Evolutionary conservation across 2,797 vertebrate genomes (phyloP).

Genomic region (Mus spretus): DNA sequence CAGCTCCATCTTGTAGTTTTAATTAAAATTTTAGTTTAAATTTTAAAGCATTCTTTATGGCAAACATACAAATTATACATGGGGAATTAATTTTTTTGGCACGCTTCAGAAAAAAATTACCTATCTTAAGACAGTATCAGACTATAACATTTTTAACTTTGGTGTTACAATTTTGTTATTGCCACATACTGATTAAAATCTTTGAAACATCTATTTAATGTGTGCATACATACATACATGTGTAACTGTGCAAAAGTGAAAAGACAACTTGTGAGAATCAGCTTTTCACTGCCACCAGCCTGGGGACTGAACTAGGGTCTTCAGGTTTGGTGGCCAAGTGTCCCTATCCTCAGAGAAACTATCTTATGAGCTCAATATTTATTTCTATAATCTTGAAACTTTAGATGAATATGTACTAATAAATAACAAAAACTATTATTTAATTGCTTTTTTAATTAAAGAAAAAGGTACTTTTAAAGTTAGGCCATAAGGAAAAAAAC

Average conservation of each 20-base stretch:
- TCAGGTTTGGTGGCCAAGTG: not conserved
- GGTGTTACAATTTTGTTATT: conserved; percentile 11
- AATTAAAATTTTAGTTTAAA: conserved; percentile 61
- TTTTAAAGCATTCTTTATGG: conserved; percentile 53
- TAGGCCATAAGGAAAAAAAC: conserved; percentile 12
- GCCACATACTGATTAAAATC: not conserved
- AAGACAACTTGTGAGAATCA: not conserved
- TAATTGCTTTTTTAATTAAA: not conserved
- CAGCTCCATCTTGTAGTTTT: conserved; percentile 22
- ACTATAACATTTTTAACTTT: conserved; percentile 44
- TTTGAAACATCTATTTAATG: not conserved
- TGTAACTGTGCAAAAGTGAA: not conserved
- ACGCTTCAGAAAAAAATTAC: conserved; percentile 60
- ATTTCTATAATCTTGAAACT: conserved; percentile 63
- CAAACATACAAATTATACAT: conserved; percentile 6
- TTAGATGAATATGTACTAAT: conserved; percentile 46
- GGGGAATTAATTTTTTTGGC: not conserved
- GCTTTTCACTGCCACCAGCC: not conserved
- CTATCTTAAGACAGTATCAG: not conserved
- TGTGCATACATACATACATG: not conserved
- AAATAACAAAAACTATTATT: conserved; percentile 30
- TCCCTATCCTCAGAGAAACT: not conserved
- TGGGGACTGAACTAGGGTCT: not conserved
- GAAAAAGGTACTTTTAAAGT: conserved; percentile 42
- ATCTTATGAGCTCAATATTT: not conserved